phyloP scores from a whole-genome alignment of 2,113 vertebrate species.

The Cathartes aura region DNA sequence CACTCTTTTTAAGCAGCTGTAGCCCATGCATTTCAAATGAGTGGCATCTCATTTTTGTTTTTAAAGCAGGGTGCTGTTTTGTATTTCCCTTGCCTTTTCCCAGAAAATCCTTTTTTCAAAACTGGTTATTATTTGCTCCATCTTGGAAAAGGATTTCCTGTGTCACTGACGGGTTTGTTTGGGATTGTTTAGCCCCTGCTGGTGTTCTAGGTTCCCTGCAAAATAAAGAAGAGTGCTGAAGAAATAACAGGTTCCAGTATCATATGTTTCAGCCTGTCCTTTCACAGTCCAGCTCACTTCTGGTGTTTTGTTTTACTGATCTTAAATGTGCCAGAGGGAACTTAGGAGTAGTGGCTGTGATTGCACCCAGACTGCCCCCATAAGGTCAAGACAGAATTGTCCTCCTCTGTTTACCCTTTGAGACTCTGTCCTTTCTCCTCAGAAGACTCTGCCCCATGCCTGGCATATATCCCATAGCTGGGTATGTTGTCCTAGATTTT shows the following conservation, averaged over 20 bases:
- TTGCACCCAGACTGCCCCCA: background rate
- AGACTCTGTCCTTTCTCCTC: background rate
- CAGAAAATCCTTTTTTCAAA: background rate
- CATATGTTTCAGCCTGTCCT: background rate
- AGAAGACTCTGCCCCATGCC: background rate
- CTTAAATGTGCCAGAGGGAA: background rate
- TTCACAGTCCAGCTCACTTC: background rate
- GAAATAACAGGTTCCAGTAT: background rate
- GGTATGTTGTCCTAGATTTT: background rate
- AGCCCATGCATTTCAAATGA: background rate
- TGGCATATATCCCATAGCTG: background rate
- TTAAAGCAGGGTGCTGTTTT: background rate
- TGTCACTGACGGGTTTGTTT: background rate
- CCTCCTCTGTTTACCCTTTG: background rate
- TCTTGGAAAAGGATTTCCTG: background rate
- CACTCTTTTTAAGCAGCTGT: background rate
- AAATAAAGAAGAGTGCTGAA: background rate
- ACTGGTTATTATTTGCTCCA: background rate
- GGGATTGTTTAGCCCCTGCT: background rate
- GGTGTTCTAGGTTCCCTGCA: background rate
- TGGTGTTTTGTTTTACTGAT: background rate
- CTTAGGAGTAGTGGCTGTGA: background rate
- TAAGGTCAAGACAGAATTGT: background rate
- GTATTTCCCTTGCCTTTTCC: background rate
- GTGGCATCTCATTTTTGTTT: background rate